Conservation (phyloP, 2,888 invertebrate species). For the Acronicta aceris region DNA sequence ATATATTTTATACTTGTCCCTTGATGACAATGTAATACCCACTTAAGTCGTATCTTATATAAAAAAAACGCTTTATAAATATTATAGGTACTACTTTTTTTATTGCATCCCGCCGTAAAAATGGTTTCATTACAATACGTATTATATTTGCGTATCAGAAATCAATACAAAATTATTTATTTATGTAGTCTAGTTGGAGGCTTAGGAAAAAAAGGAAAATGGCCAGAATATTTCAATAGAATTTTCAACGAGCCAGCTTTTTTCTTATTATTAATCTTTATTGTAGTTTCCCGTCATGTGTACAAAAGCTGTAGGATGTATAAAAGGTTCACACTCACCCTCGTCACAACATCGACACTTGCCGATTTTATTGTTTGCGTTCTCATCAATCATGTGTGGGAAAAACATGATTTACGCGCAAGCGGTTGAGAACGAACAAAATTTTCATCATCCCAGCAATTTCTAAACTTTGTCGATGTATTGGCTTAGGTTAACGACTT, state of each 20-base stretch:
- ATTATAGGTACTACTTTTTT: no score
- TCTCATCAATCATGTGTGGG: conserved; percentile 42
- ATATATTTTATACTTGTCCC: no score
- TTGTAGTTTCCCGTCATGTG: conserved; percentile 29
- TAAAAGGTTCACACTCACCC: conserved; percentile 42
- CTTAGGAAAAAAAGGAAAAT: conserved; percentile 1
- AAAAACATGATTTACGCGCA: conserved; percentile 31
- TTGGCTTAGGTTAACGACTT: no score
- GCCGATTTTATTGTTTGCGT: conserved; percentile 43
- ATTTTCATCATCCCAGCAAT: neutral
- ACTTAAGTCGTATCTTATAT: no score
- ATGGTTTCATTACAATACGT: no score
- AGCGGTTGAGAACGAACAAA: conserved; percentile 5
- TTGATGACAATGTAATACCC: no score
- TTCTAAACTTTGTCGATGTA: neutral
- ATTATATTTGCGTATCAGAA: no score
- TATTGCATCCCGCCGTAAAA: no score
- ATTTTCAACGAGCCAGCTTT: conserved; percentile 5
- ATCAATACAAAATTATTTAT: no score
- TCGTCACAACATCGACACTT: conserved; percentile 37
- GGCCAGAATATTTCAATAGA: conserved; percentile 7
- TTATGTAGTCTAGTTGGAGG: neutral
- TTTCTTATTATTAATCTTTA: conserved; percentile 31
- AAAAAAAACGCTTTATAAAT: no score
- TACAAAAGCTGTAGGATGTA: conserved; percentile 25